Evolutionary conservation across 92 coral and sea anemone species (phyloP), one percentile per base, ranked within the genome.

Genomic region (Scolanthus callimorphus): DNA sequence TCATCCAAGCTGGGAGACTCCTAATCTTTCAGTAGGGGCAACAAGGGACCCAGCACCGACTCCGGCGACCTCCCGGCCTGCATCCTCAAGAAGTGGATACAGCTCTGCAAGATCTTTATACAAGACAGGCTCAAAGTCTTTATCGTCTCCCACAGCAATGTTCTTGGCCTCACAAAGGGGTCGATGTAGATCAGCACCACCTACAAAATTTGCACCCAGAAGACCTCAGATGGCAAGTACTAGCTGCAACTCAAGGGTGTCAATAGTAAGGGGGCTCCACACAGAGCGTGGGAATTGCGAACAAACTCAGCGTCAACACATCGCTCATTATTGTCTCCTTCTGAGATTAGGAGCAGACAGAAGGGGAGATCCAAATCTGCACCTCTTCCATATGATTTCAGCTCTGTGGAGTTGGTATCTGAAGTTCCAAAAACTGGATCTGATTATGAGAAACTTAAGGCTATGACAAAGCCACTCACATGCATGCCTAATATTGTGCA

Each of bases 131-230:
- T 6, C 41, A 34, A 34, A 34, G 15, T 34, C 41, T 11, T 37
- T 57, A 39, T 57, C 86, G 1, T 77, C 85, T 4, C 85, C 90
- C 0, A 52, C 90, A 6, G 58, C 96, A 15, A 45, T 73, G 31
- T 73, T 63, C 45, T 59, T 83, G 46, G 70, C 69, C 8, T 56
- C 64, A 15, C 83, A 65, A 39, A 83, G 70, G 68, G 57, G 49
- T 34, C 78, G 96, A 26, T 87, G 96, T 34, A 87, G 83, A 60
- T 87, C 96, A 46, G 96, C 96, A 10, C 96, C 96, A 17, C 70
- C 74, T 15, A 67, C 76, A 68, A 77, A 89, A 27, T 75, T 55
- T 63, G 58, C 63, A 17, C 83, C 77, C 21, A 56, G 64, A 39
- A 56, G 72, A 60, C 73, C 83, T n/a, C 69, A 71, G 51, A 29